These are phyloP conservation scores for Iguana delicatissima DNA, from an alignment of 2,797 vertebrate species.

Conservation along the genomic window DNA sequence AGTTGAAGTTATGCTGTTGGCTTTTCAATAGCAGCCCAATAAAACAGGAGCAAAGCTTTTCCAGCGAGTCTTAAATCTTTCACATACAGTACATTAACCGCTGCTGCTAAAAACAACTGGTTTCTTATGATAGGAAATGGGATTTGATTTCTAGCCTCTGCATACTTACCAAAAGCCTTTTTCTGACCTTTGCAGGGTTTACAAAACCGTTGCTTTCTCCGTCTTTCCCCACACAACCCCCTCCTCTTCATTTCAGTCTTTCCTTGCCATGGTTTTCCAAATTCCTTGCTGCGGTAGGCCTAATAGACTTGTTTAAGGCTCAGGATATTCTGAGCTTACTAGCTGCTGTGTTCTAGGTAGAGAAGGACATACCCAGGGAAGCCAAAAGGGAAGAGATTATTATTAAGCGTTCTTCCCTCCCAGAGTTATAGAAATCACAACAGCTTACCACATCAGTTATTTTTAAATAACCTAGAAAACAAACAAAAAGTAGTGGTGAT, in stretches of 20 bases:
- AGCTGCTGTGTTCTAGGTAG: conserved; percentile 53
- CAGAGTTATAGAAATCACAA: conserved; percentile 56
- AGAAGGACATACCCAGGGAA: conserved; percentile 64
- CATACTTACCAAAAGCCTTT: conserved; percentile 79
- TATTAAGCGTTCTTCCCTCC: conserved; percentile 70
- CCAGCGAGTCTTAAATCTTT: conserved; percentile 87
- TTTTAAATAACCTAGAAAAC: conserved; percentile 54
- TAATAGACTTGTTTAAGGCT: conserved; percentile 75
- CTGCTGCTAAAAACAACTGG: conserved; percentile 82
- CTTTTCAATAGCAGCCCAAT: conserved; percentile 87
- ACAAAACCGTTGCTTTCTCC: conserved; percentile 78
- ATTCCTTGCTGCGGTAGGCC: conserved; percentile 67
- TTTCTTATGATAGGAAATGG: conserved; percentile 89
- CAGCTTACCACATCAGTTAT: conserved; percentile 65
- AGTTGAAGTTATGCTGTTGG: conserved; percentile 83
- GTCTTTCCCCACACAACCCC: background rate
- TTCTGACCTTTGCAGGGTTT: conserved; percentile 79
- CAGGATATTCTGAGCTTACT: conserved; percentile 58
- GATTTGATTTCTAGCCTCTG: conserved; percentile 83
- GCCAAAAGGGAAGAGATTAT: conserved; percentile 63
- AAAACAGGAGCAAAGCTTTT: conserved; percentile 86
- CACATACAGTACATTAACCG: conserved; percentile 85
- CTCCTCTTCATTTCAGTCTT: background rate
- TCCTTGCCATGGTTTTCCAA: conserved; percentile 61
- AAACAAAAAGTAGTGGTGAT: conserved; percentile 55